Base-by-base conservation (phyloP, 2,888 invertebrate genomes). In the Rambutsinella grinnellia region DNA sequence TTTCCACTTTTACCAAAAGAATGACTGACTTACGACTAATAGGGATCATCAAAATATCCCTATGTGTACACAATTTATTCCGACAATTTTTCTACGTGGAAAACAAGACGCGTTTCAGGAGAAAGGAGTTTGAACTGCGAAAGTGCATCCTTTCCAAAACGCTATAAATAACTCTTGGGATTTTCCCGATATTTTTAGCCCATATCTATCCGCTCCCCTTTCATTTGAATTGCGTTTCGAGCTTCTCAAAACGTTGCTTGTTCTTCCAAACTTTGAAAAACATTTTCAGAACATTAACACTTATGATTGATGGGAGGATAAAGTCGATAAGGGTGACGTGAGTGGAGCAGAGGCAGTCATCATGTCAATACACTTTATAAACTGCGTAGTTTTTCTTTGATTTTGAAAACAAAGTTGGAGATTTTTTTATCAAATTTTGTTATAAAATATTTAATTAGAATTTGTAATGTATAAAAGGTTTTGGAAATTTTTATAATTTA, bases 131-230 rank as follows among this genome's bases (percentile, higher is more conserved):
- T 72, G 58, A 65, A 72, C 72, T 66, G 61, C 47, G 66, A 36
- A 53, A 53, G 28, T 68, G 54, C 54, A 61, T 58, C 58, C 51
- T 17, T n/a, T 21, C 57, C 26, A 53, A 54, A 49, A 54, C 66
- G 51, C 75, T 75, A 75, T 68, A 75, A 75, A 75, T 75, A 75
- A 68, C 75, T 75, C 49, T 54, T 21, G 26, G 75, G 68, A 17
- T 17, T 75, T 68, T 28, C 75, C 75, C 68, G 68, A 68, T 75
- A 75, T 75, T 75, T 75, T 75, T 75, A 75, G 75, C 67, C 61
- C 3, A 44, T 36, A 8, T 28, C 53, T 53, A 46, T 62, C 44
- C 27, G 17, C 5, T 27, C 23, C 19, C 13, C 54, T 5, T n/a
- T n/a, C n/a, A 54, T 5, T 10, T 23, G 13, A 19, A 54, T 23